Base-by-base conservation (phyloP, 2,113 vertebrate genomes). In the Cryptotis parvus region DNA sequence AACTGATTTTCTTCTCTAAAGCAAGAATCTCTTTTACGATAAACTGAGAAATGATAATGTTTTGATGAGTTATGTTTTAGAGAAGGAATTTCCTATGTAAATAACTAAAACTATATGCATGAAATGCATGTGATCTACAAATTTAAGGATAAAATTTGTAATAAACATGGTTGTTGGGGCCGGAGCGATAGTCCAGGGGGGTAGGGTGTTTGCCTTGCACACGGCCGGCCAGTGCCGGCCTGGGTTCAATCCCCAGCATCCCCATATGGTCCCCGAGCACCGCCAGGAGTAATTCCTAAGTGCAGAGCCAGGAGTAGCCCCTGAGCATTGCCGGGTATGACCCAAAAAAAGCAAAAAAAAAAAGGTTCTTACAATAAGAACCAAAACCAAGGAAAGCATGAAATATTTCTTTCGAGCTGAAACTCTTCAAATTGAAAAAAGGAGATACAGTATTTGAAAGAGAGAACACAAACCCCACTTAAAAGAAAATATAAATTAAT, bases 391-490 rank as follows among this genome's bases (percentile, higher is more conserved):
- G 41, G 82, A 84, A 91, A 65, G 22, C 24, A 84, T 29, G 2
- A 91, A 79, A 76, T 84, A 81, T 75, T 88, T 94, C 16, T 93
- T 94, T 74, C 39, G 92, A 95, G 82, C 27, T 91, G 66, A 94
- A 39, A 39, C 91, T 69, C 22, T 72, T 91, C 10, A 81, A 90
- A 85, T 29, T 73, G 9, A 3, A 26, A 58, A 68, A 73, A 77
- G 79, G 61, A 31, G 29, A 8, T 78, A 11, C 20, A 83, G 43
- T 89, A 69, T 89, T 73, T 73, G 8, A 35, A 91, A 52, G 7
- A 4, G 14, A 89, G 49, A 74, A 68, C 76, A 85, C 91, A 9
- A 14, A 58, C 7, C 11, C 18, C 37, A 89, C 43, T 63, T 18
- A 92, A 85, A 45, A 63, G 41, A 84, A 91, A 85, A 78, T 15